A percentile compares a stretch with the other conserved stretches of the same genome.
Evolutionary conservation across 2,113 vertebrate species (phyloP).

Genomic region (Prunella himalayana): DNA sequence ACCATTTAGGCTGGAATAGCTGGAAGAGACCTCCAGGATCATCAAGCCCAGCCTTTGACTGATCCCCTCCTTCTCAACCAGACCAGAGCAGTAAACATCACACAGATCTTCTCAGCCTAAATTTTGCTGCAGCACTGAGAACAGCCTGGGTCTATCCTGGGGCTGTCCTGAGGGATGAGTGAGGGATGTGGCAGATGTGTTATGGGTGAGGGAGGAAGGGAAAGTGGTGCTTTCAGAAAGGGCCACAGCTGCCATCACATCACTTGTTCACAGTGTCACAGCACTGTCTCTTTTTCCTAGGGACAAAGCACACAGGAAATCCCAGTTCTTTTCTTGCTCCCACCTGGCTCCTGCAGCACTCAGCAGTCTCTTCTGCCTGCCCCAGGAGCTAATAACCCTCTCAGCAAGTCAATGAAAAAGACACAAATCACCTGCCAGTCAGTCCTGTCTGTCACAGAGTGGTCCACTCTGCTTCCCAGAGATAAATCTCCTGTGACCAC

Average conservation of each 20-base stretch:
- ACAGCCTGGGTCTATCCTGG: not conserved
- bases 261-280: fast-evolving
- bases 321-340: not conserved
- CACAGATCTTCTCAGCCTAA: not conserved
- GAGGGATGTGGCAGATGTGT: not conserved
- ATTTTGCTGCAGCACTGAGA: not conserved
- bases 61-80: not conserved
- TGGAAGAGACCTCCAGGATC: not conserved
- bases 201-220: not conserved
- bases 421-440: not conserved
- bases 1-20: not conserved
- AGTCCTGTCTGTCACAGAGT: fast-evolving
- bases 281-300: not conserved
- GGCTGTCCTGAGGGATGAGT: not conserved
- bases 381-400: not conserved
- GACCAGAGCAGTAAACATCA: fast-evolving
- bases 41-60: not conserved
- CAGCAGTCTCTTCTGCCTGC: not conserved
- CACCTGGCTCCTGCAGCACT: not conserved
- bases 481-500: not conserved
- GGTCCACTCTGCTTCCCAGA: not conserved
- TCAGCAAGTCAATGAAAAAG: not conserved
- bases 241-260: not conserved
- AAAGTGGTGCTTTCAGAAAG: not conserved
- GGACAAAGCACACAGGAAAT: not conserved